phyloP scores from a whole-genome alignment of 2,797 vertebrate genomes.

The Microctenopoma lineatum region DNA sequence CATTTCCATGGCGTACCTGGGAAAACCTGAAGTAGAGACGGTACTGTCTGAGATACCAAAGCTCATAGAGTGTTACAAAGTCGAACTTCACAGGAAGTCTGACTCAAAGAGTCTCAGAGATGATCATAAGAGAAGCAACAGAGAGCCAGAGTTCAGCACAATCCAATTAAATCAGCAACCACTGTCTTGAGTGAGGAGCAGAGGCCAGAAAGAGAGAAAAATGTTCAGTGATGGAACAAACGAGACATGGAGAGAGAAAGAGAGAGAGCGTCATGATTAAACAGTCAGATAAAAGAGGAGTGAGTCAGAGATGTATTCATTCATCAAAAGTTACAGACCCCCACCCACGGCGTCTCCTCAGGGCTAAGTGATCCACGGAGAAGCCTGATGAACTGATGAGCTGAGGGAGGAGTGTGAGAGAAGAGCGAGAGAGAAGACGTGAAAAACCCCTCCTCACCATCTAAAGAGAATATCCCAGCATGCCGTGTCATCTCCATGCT shows the following conservation, averaged over 20 bases:
- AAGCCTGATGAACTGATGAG: conserved; percentile 80
- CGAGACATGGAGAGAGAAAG: conserved; percentile 46
- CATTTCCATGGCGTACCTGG: conserved; percentile 65
- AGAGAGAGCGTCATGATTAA: conserved; percentile 74
- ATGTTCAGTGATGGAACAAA: conserved; percentile 63
- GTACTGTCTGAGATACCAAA: conserved; percentile 58
- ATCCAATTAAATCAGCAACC: conserved; percentile 82
- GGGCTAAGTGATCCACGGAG: conserved; percentile 82
- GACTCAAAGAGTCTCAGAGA: conserved; percentile 73
- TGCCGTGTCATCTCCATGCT: conserved; percentile 75
- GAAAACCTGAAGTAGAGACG: conserved; percentile 50
- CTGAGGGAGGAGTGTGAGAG: conserved; percentile 52
- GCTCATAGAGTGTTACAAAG: conserved; percentile 71
- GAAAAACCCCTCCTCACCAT: conserved; percentile 65
- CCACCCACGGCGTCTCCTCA: conserved; percentile 84
- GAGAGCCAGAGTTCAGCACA: conserved; percentile 81
- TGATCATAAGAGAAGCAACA: conserved; percentile 80
- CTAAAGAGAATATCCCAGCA: conserved; percentile 80
- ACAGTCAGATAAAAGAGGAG: conserved; percentile 81
- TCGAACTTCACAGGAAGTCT: conserved; percentile 75
- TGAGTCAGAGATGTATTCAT: conserved; percentile 84
- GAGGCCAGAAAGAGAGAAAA: conserved; percentile 70
- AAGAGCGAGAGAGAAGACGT: conserved; percentile 34
- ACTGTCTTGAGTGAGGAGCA: conserved; percentile 78
- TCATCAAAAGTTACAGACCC: conserved; percentile 87